phyloP scores from a whole-genome alignment of 2,113 vertebrate species.

The Tragelaphus scriptus region DNA sequence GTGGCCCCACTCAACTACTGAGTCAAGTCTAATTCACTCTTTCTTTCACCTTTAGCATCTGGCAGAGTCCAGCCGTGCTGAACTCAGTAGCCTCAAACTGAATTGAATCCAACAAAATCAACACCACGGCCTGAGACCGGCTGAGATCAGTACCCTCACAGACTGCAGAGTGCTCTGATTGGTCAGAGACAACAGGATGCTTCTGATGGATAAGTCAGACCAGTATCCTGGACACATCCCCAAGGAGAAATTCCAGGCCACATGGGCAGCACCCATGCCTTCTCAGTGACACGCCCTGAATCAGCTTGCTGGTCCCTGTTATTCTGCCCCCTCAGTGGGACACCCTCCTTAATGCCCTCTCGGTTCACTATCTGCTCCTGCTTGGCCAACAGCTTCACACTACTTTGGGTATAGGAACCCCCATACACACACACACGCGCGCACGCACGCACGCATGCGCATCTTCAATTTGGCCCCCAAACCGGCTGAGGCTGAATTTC shows the following conservation, averaged over 20 bases:
- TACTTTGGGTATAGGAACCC: background rate
- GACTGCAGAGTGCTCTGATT: background rate
- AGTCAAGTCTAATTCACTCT: background rate
- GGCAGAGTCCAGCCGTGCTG: background rate
- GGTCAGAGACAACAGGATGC: background rate
- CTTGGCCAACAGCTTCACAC: background rate
- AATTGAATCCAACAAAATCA: background rate
- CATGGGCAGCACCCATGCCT: rapidly evolving
- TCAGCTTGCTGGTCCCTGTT: background rate
- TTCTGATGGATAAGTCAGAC: background rate
- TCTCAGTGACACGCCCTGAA: background rate
- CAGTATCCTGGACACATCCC: background rate
- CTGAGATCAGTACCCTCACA: background rate
- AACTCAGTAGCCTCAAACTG: background rate
- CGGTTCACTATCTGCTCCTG: rapidly evolving
- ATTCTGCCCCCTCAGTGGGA: background rate
- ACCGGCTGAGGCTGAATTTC: background rate
- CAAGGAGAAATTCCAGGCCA: background rate
- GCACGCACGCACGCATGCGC: rapidly evolving
- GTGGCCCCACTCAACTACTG: background rate
- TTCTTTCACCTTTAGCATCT: background rate
- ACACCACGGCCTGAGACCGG: background rate
- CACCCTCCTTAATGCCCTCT: background rate
- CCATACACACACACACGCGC: rapidly evolving
- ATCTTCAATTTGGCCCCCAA: background rate